Conservation (phyloP, 2,888 invertebrate species). For the Theristus sp. region DNA sequence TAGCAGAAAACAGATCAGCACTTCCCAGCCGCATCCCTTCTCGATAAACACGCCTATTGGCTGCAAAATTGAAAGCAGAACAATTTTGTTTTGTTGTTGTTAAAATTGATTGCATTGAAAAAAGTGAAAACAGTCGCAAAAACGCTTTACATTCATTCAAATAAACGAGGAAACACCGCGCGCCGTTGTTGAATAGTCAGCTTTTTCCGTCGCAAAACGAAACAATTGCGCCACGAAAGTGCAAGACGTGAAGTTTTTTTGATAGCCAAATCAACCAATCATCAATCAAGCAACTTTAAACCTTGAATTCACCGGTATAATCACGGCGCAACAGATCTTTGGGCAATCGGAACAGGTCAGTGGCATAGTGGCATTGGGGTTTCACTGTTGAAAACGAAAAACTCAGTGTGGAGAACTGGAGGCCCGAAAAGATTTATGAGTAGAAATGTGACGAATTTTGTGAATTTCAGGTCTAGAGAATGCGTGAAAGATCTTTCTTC, state of each 20-base stretch:
- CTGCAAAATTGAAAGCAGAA: neutral
- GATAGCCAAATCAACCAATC: neutral
- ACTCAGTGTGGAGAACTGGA: too few relatives aligned
- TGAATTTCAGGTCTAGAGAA: too few relatives aligned
- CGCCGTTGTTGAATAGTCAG: too few relatives aligned
- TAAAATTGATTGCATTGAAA: too few relatives aligned
- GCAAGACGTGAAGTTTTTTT: too few relatives aligned
- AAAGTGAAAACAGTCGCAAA: too few relatives aligned
- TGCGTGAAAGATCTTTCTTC: too few relatives aligned
- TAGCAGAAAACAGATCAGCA: neutral
- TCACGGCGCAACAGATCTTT: neutral
- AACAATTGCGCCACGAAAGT: neutral
- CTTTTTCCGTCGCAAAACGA: neutral
- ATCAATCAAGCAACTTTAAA: neutral
- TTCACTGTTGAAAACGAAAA: too few relatives aligned
- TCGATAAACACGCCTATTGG: neutral
- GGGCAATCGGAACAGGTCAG: neutral
- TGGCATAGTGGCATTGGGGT: neutral
- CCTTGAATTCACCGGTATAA: neutral
- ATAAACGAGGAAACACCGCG: too few relatives aligned
- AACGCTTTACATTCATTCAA: too few relatives aligned
- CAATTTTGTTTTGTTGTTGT: neutral
- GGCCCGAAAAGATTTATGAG: too few relatives aligned
- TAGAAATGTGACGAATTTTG: too few relatives aligned
- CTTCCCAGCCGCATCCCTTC: neutral